These are phyloP conservation scores for Gryon sp. DNA, from an alignment of 1,140 invertebrate genomes.

Conservation along the genomic window DNA sequence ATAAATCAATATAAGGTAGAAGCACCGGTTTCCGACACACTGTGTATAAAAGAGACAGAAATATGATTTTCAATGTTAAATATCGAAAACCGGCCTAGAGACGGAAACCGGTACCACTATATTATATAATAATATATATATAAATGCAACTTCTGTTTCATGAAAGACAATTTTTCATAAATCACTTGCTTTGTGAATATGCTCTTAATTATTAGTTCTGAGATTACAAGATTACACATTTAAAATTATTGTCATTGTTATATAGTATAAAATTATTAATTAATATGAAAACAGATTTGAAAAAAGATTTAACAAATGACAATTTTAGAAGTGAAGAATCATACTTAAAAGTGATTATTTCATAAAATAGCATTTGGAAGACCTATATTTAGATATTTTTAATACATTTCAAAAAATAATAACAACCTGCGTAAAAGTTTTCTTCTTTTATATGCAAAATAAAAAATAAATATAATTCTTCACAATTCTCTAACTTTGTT, in stretches of 20 bases:
- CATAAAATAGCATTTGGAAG: too few relatives aligned
- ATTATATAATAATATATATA: too few relatives aligned
- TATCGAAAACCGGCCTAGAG: too few relatives aligned
- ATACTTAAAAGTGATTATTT: too few relatives aligned
- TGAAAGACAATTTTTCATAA: neutral
- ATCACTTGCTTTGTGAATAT: neutral
- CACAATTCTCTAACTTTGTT: neutral
- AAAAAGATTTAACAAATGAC: conserved; percentile 1
- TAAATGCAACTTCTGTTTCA: neutral
- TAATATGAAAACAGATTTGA: too few relatives aligned
- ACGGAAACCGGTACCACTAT: too few relatives aligned
- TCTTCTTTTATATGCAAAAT: neutral
- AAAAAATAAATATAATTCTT: neutral
- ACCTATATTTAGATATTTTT: neutral
- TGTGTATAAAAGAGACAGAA: too few relatives aligned
- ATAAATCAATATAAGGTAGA: neutral
- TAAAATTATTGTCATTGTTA: conserved; percentile 8
- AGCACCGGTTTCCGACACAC: too few relatives aligned
- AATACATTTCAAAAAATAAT: too few relatives aligned
- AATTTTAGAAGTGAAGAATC: conserved; percentile 1
- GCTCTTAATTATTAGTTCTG: neutral
- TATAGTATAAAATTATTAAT: neutral
- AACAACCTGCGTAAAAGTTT: neutral
- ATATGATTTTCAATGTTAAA: too few relatives aligned
- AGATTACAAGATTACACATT: neutral